Percentiles rank a stretch among this genome's conserved stretches.
Evolutionary conservation across 2,888 invertebrate genomes (phyloP).

Genomic region (Panorpa germanica): DNA sequence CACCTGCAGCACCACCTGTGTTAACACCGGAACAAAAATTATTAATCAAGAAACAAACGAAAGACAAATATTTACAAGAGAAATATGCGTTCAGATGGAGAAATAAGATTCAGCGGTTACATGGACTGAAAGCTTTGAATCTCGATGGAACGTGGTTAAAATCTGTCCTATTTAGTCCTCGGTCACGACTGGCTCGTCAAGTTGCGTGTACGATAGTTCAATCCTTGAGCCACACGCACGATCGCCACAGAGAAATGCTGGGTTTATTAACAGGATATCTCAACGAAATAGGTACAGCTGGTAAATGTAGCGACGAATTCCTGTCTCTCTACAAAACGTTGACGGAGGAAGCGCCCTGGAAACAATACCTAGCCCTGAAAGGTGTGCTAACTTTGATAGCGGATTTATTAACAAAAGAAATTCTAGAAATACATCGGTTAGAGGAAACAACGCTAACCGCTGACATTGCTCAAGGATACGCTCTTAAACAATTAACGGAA

Average conservation of each 20-base stretch:
- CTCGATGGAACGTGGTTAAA: conserved; percentile 51
- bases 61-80: conserved; percentile 38
- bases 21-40: conserved; percentile 13
- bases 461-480: conserved; percentile 86
- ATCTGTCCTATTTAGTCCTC: conserved; percentile 81
- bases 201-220: conserved; percentile 80
- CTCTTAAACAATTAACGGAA: conserved; percentile 77
- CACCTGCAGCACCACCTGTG: conserved; percentile 12
- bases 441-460: conserved; percentile 88
- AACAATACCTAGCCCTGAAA: conserved; percentile 76
- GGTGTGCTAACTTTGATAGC: conserved; percentile 75
- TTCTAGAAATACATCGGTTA: conserved; percentile 67
- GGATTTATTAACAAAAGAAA: conserved; percentile 71
- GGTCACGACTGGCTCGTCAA: conserved; percentile 73
- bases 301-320: conserved; percentile 86
- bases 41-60: conserved; percentile 7
- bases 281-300: conserved; percentile 67
- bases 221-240: conserved; percentile 51
- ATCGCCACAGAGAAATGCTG: conserved; percentile 54
- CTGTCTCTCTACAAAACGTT: conserved; percentile 68
- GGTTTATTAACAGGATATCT: conserved; percentile 77
- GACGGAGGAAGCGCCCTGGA: conserved; percentile 77
- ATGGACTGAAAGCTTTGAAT: conserved; percentile 9
- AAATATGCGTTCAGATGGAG: conserved; percentile 60
- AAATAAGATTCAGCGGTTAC: conserved; percentile 16